A percentile compares a stretch with the other conserved stretches of the same genome.
phyloP scores from a whole-genome alignment of 37 sponge, comb jelly and placozoan species.

The Bolinopsis microptera region DNA sequence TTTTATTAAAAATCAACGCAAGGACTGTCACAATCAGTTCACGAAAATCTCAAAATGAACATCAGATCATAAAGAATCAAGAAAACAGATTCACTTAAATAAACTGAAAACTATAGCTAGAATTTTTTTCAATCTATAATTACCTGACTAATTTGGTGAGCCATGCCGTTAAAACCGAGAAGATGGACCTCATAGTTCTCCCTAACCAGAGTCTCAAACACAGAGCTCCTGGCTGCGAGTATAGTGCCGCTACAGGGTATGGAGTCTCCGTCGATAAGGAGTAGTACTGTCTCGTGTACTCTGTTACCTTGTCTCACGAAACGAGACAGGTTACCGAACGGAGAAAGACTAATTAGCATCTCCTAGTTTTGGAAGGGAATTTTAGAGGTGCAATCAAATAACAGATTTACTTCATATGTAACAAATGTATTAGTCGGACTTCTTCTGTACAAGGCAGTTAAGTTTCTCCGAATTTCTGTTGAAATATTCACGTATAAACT shows the following conservation, averaged over 20 bases:
- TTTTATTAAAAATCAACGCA: too few relatives aligned
- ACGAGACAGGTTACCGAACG: conserved; percentile 17
- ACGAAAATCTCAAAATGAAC: too few relatives aligned
- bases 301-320: neutral
- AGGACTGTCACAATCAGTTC: too few relatives aligned
- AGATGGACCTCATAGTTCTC: neutral
- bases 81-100: too few relatives aligned
- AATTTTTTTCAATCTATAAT: too few relatives aligned
- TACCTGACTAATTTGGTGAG: conserved; percentile 12
- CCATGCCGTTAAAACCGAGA: neutral
- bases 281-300: conserved; percentile 23
- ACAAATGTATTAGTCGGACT: too few relatives aligned
- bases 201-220: neutral
- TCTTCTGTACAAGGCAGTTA: too few relatives aligned
- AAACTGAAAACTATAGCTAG: too few relatives aligned
- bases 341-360: conserved; percentile 30
- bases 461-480: too few relatives aligned
- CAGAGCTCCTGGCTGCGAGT: conserved; percentile 3
- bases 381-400: neutral
- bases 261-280: neutral
- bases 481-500: too few relatives aligned
- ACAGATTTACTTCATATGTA: neutral
- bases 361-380: neutral
- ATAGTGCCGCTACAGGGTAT: conserved; percentile 35
- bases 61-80: too few relatives aligned